Evolutionary conservation across 2,797 vertebrate genomes (phyloP).

Genomic region (Rhinogobio ventralis): DNA sequence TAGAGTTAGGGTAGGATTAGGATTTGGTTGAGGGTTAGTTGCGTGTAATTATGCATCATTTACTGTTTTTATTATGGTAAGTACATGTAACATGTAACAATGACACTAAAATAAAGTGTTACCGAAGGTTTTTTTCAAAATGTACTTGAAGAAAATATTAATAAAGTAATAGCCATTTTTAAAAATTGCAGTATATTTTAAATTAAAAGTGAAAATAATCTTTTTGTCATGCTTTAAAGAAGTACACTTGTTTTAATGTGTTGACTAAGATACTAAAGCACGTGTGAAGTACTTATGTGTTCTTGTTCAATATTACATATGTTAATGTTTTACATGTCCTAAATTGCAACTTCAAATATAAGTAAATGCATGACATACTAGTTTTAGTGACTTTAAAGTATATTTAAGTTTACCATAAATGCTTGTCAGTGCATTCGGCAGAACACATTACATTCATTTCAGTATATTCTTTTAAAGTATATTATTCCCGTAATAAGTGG

Average conservation of each 20-base stretch:
- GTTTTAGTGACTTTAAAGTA: neutral
- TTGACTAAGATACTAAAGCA: neutral
- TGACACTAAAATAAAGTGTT: too few relatives aligned
- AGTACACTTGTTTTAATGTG: neutral
- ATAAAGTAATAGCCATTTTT: too few relatives aligned
- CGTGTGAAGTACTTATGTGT: neutral
- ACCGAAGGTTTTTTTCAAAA: too few relatives aligned
- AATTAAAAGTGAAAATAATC: too few relatives aligned
- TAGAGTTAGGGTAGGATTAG: too few relatives aligned
- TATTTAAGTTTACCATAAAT: neutral
- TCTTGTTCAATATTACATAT: neutral
- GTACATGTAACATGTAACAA: too few relatives aligned
- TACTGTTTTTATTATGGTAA: too few relatives aligned
- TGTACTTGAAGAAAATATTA: too few relatives aligned
- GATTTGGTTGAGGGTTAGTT: too few relatives aligned
- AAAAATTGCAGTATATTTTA: neutral
- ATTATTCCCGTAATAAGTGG: neutral
- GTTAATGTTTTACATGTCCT: neutral
- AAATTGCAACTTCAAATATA: neutral
- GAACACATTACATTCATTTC: neutral
- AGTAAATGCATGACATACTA: neutral
- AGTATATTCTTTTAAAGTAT: neutral
- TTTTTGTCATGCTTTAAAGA: neutral
- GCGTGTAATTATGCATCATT: too few relatives aligned
- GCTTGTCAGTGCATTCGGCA: too few relatives aligned